These are phyloP conservation scores for Decapterus maruadsi DNA, from an alignment of 2,797 vertebrate species.

Conservation along the genomic window DNA sequence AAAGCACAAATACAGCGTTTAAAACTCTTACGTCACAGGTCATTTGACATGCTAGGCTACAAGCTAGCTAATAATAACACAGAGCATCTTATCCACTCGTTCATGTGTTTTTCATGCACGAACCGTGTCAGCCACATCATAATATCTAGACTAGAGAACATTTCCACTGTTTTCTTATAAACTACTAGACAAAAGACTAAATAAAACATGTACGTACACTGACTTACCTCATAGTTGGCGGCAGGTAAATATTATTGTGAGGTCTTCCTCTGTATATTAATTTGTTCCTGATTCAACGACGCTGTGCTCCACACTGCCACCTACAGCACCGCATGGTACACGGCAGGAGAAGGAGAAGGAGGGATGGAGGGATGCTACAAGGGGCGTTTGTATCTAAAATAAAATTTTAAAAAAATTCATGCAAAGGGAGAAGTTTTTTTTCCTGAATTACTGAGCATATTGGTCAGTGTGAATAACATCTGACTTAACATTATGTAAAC, in stretches of 20 bases:
- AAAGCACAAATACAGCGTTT: not conserved
- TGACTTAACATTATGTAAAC: too few species aligned
- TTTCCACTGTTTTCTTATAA: rapidly evolving
- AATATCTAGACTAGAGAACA: not conserved
- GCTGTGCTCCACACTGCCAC: conserved; percentile 6
- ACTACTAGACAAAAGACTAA: too few species aligned
- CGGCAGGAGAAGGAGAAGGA: not conserved
- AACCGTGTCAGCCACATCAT: too few species aligned
- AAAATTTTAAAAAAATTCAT: too few species aligned
- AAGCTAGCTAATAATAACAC: not conserved
- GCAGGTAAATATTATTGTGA: not conserved
- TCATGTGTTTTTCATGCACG: not conserved
- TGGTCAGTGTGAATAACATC: too few species aligned
- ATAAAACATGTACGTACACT: not conserved
- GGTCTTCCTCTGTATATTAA: not conserved
- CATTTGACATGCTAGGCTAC: conserved; percentile 11
- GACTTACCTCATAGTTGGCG: not conserved
- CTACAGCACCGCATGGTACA: not conserved
- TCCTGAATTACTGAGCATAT: too few species aligned
- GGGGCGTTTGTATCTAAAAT: too few species aligned
- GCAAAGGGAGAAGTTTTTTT: too few species aligned
- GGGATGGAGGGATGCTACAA: too few species aligned
- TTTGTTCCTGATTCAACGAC: rapidly evolving
- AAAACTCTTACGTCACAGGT: not conserved
- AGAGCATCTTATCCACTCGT: not conserved